These are phyloP conservation scores for Synchiropus splendidus DNA, from an alignment of 2,113 vertebrate species.

Conservation along the genomic window DNA sequence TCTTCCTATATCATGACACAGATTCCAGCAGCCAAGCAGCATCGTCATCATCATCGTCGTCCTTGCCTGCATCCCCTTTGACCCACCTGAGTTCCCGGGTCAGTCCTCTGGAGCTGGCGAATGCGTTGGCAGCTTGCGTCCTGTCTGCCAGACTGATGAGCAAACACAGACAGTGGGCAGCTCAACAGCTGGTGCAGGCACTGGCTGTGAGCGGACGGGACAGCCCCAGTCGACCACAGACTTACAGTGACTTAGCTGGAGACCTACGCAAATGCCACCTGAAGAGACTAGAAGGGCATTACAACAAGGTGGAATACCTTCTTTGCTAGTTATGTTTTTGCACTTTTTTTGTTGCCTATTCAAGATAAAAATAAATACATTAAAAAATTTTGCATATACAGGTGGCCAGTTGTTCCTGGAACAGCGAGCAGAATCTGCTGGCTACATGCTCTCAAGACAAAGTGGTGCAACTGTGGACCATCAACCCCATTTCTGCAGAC, in stretches of 20 bases:
- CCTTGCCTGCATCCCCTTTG: conserved; percentile 42
- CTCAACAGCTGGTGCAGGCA: conserved; percentile 68
- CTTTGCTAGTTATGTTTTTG: neutral
- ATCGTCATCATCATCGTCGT: conserved; percentile 40
- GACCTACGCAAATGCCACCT: conserved; percentile 70
- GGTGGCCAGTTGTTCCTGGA: conserved; percentile 71
- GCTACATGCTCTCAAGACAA: conserved; percentile 70
- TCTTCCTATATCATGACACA: no score
- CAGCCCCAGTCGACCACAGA: conserved; percentile 58
- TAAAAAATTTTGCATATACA: conserved; percentile 15
- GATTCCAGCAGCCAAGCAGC: conserved; percentile 6
- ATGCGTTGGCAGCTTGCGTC: conserved; percentile 70
- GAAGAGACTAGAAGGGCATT: conserved; percentile 71
- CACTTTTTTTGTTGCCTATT: no score
- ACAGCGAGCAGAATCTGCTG: conserved; percentile 59
- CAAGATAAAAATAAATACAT: no score
- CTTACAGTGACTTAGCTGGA: conserved; percentile 69
- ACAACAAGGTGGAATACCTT: conserved; percentile 56
- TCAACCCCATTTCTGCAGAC: conserved; percentile 55
- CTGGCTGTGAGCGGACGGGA: conserved; percentile 61
- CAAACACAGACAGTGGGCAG: conserved; percentile 70
- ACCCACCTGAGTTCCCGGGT: conserved; percentile 50
- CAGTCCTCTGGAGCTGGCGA: conserved; percentile 69
- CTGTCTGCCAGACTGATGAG: conserved; percentile 65
- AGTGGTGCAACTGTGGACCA: conserved; percentile 66